Conservation (phyloP, 2,888 invertebrate genomes). For the Lymantria dispar region DNA sequence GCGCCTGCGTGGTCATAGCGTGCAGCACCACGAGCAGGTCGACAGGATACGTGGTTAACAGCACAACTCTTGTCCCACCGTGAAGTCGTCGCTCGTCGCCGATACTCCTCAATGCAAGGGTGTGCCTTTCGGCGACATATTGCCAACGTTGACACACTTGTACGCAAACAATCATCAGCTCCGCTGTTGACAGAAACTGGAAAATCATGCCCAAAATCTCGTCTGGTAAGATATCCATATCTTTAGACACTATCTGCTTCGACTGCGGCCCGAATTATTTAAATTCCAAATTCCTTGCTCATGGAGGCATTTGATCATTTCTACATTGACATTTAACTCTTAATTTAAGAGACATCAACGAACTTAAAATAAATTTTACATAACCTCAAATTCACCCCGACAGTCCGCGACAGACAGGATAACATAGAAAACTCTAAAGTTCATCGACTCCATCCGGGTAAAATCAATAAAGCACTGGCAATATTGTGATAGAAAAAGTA, state of each 20-base stretch:
- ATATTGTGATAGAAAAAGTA: neutral
- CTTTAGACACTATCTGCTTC: neutral
- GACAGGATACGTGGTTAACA: conserved; percentile 2
- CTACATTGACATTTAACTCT: neutral
- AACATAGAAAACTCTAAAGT: neutral
- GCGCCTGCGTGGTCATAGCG: neutral
- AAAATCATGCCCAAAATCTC: conserved; percentile 40
- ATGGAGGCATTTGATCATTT: neutral
- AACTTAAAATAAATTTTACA: neutral
- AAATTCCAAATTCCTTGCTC: neutral
- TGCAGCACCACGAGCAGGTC: conserved; percentile 6
- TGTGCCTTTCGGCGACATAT: conserved; percentile 14
- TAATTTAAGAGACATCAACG: neutral
- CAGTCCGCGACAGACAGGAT: neutral
- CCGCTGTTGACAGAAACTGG: conserved; percentile 20
- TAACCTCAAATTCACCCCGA: neutral
- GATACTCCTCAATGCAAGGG: conserved; percentile 10
- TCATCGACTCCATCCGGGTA: neutral
- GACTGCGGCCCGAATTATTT: neutral
- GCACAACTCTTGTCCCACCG: conserved; percentile 12
- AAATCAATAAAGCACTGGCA: neutral
- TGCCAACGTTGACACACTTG: conserved; percentile 38
- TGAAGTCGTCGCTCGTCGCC: conserved; percentile 19
- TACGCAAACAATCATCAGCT: conserved; percentile 18
- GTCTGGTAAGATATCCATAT: conserved; percentile 35